Evolutionary conservation across 1,140 invertebrate species (phyloP).

Genomic region (Lepeophtheirus salmonis): DNA sequence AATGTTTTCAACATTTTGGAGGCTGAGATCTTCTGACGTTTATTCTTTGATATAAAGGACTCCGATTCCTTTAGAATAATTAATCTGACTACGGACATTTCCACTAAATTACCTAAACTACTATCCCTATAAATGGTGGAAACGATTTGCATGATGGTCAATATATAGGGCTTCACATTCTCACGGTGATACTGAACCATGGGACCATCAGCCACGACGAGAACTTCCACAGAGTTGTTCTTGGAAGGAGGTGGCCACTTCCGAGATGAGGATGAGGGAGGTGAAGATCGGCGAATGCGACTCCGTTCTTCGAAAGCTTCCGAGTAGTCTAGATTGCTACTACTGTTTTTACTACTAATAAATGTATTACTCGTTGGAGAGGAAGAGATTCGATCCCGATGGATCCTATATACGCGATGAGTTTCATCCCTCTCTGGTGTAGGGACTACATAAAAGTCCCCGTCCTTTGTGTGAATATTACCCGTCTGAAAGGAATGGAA

Average conservation of each 20-base stretch:
- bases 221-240: conserved; percentile 52
- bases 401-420: too few species aligned
- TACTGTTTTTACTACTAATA: too few species aligned
- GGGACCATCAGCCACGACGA: conserved; percentile 54
- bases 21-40: conserved; percentile 28
- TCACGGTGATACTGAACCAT: conserved; percentile 52
- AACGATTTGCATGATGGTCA: conserved; percentile 57
- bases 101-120: conserved; percentile 58
- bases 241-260: conserved; percentile 28
- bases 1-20: conserved; percentile 46
- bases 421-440: too few species aligned
- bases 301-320: too few species aligned
- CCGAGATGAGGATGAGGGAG: too few species aligned
- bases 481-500: too few species aligned
- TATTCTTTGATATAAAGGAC: conserved; percentile 20
- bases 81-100: conserved; percentile 48
- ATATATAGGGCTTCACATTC: conserved; percentile 44
- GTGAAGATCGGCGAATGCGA: too few species aligned
- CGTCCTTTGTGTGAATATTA: too few species aligned
- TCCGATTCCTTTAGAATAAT: conserved; percentile 37
- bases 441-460: too few species aligned
- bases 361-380: too few species aligned
- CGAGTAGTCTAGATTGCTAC: too few species aligned
- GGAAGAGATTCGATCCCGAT: too few species aligned
- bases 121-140: conserved; percentile 55